Evolutionary conservation across 2,797 vertebrate species (phyloP), one percentile per base, ranked within the genome.

Genomic region (Luscinia megarhynchos): DNA sequence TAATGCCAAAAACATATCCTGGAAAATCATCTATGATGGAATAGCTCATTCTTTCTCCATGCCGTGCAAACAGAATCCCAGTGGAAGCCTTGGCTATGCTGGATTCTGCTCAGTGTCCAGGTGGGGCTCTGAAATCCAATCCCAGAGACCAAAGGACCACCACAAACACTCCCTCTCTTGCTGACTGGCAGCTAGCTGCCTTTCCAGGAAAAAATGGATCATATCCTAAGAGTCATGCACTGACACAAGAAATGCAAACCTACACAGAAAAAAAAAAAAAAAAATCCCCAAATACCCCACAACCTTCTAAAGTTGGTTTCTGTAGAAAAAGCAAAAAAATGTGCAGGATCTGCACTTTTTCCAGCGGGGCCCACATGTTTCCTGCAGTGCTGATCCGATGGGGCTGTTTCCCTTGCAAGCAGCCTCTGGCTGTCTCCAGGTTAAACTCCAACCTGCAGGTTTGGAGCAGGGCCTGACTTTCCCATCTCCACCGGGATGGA

Each of bases 281-380:
- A 19, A 66, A 10, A 41, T 27, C 13, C 6, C 22, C 50, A 69
- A 69, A 68, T 15, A 72, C 15, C 29, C 58, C 53, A 50, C 34
- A 66, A 50, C 17, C 22, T 67, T 77, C 83, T 86, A 27, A 69
- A 91, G 59, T 36, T 53, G 82, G 67, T 94, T 95, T 95, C 61
- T 84, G 91, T 61, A 78, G 63, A 89, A 96, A 95, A 85, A 32
- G 91, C 84, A 93, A 72, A 89, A 89, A 94, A 96, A 96, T 66
- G 84, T 96, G 96, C 95, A 73, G 61, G 83, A 51, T 95, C 93
- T 26, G 92, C 95, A 96, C 36, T 94, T 97, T 96, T 88, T 92
- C 80, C 93, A 88, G 86, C 13, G 50, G 94, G 87, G 85, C 89
- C 83, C 85, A 68, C 75, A 88, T 36, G 74, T 58, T 96, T 92